Evolutionary conservation across 2,888 invertebrate species (phyloP).

Genomic region (Subacronicta megacephala): DNA sequence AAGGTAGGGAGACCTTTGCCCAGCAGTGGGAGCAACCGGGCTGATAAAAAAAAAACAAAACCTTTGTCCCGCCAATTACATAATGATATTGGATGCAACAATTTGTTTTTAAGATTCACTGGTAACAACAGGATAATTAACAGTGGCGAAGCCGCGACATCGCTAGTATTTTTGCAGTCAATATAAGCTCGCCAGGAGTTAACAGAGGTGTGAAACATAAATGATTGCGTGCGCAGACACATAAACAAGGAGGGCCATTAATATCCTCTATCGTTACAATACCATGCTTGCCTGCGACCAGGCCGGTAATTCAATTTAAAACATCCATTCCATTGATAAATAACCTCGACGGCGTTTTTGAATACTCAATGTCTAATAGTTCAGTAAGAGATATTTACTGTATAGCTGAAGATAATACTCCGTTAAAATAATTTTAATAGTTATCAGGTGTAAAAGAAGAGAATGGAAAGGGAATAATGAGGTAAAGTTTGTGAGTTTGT

Average conservation of each 20-base stretch:
- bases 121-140: too few species aligned
- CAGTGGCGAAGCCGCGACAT: too few species aligned
- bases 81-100: too few species aligned
- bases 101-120: too few species aligned
- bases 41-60: too few species aligned
- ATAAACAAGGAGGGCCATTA: slow-evolving; percentile 40
- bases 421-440: background rate
- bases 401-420: slow-evolving; percentile 5
- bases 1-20: too few species aligned
- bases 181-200: slow-evolving; percentile 20
- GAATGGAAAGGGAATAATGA: too few species aligned
- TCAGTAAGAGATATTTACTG: slow-evolving; percentile 1
- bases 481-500: too few species aligned
- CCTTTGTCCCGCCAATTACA: too few species aligned
- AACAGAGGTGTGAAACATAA: slow-evolving; percentile 51
- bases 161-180: slow-evolving; percentile 7
- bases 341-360: slow-evolving; percentile 13
- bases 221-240: slow-evolving; percentile 48
- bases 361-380: slow-evolving; percentile 5
- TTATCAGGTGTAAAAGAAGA: slow-evolving; percentile 1
- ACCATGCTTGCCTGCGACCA: slow-evolving; percentile 52
- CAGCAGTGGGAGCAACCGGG: too few species aligned
- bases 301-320: slow-evolving; percentile 41
- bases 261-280: slow-evolving; percentile 38
- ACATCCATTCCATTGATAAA: slow-evolving; percentile 47